A percentile compares a stretch with the other conserved stretches of the same genome.
These are phyloP conservation scores for Antennarius striatus DNA, from an alignment of 2,113 vertebrate species.

Conservation along the genomic window DNA sequence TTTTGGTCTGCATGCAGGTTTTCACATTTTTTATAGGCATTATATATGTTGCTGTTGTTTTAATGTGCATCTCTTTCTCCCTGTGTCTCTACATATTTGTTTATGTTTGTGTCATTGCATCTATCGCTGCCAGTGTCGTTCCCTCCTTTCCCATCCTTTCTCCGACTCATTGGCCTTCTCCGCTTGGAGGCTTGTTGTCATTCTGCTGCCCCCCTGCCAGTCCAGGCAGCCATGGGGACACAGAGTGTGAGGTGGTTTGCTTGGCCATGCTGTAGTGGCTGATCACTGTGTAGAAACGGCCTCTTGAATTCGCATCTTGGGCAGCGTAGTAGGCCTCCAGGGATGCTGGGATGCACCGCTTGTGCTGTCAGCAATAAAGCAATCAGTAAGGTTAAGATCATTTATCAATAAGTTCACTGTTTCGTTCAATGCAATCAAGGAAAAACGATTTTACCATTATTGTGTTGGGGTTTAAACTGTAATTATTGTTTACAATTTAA, in stretches of 20 bases:
- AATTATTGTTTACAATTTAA: no score
- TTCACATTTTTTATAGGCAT: constrained; percentile 36
- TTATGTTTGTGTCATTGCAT: neutral
- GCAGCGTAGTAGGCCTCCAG: constrained; percentile 96
- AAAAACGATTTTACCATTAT: no score
- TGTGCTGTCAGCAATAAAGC: constrained; percentile 83
- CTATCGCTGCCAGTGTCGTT: neutral
- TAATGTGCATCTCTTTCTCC: constrained; percentile 34
- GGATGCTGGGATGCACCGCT: constrained; percentile 96
- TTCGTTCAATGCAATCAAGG: no score
- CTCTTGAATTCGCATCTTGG: constrained; percentile 93
- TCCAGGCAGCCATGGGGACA: constrained; percentile 94
- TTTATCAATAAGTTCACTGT: neutral
- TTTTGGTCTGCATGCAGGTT: constrained; percentile 68
- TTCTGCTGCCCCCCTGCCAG: constrained; percentile 84
- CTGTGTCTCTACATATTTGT: constrained; percentile 48
- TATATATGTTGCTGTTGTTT: constrained; percentile 36
- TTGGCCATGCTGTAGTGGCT: constrained; percentile 99
- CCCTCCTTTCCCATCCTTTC: neutral
- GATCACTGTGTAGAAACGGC: constrained; percentile 98
- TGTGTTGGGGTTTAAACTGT: no score
- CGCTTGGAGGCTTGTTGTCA: constrained; percentile 87
- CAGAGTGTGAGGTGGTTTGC: constrained; percentile 94
- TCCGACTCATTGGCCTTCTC: constrained; percentile 86
- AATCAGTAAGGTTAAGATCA: neutral